Conservation (phyloP, 2,888 invertebrate genomes). For the Eristalis tenax region DNA sequence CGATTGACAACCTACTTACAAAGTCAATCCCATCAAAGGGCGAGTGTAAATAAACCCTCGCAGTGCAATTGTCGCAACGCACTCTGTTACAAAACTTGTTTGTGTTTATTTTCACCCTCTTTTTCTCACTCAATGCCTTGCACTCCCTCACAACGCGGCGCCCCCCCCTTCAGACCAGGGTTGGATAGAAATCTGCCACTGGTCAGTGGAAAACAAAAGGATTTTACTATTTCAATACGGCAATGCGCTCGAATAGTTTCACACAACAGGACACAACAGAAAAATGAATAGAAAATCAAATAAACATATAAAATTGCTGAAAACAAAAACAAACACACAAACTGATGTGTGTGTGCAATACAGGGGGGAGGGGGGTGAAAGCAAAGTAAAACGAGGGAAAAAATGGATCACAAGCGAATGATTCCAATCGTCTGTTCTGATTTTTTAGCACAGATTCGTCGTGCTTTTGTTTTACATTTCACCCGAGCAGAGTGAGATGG, state of each 20-base stretch:
- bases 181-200: neutral
- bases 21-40: neutral
- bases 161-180: neutral
- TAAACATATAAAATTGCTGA: constrained; percentile 44
- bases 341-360: neutral
- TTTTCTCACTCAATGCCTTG: neutral
- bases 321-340: constrained; percentile 26
- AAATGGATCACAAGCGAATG: constrained; percentile 27
- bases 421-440: constrained; percentile 51
- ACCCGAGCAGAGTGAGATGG: neutral
- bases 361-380: neutral
- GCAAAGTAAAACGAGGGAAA: neutral
- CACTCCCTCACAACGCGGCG: too few relatives aligned
- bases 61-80: neutral
- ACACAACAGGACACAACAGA: neutral
- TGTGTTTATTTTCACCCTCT: neutral
- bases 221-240: constrained; percentile 42
- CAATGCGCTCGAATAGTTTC: constrained; percentile 48
- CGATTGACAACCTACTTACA: neutral
- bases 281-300: constrained; percentile 43
- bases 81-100: neutral
- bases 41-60: neutral
- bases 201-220: constrained; percentile 31
- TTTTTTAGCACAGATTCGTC: constrained; percentile 40
- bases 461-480: constrained; percentile 10